Evolutionary conservation across 2,797 vertebrate genomes (phyloP).

Genomic region (Parauchenoglanis ngamensis): DNA sequence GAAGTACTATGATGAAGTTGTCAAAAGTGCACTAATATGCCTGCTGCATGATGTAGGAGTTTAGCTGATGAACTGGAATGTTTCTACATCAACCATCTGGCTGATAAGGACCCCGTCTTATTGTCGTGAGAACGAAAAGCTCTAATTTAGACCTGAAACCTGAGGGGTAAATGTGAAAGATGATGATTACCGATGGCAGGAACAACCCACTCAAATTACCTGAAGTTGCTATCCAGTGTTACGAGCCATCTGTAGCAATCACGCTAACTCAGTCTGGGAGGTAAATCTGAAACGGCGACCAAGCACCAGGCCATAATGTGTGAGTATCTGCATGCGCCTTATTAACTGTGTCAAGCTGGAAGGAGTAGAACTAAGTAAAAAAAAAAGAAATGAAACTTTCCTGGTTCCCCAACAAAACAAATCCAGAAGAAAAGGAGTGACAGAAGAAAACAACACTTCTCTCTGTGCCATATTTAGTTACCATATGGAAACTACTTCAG

Average conservation of each 20-base stretch:
- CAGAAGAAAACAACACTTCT: background rate
- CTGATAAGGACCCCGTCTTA: conserved; percentile 8
- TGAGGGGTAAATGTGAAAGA: background rate
- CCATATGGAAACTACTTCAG: conserved; percentile 12
- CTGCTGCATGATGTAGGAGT: conserved; percentile 23
- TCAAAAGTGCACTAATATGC: background rate
- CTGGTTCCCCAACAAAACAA: background rate
- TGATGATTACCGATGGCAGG: conserved; percentile 16
- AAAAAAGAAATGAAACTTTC: background rate
- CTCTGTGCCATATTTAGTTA: conserved; percentile 11
- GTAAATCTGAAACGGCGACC: background rate
- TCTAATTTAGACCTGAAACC: conserved; percentile 3
- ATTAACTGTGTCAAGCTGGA: background rate
- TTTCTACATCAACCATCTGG: conserved; percentile 17
- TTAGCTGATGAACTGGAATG: conserved; percentile 10
- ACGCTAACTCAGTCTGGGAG: background rate
- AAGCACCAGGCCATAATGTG: background rate
- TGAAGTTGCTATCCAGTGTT: conserved; percentile 13
- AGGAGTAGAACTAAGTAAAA: background rate
- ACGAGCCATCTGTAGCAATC: conserved; percentile 28
- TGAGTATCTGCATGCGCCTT: background rate
- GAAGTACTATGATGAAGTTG: background rate
- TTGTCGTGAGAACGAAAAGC: background rate
- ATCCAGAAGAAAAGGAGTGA: background rate
- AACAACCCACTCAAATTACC: conserved; percentile 26